Conservation (phyloP, 2,113 vertebrate species). For the Casuarius casuarius region DNA sequence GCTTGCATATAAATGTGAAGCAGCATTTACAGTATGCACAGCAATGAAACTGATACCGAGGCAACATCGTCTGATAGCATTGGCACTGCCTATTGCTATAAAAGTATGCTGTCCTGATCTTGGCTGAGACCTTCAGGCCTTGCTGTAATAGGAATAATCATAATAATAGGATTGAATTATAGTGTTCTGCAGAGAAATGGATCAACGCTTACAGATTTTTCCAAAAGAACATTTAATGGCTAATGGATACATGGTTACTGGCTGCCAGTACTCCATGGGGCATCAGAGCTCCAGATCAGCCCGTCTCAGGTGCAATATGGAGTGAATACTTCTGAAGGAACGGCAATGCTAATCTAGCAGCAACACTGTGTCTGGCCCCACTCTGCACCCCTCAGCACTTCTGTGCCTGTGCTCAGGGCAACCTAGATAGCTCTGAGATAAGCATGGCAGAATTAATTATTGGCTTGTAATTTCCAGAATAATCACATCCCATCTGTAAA, state of each 20-base stretch:
- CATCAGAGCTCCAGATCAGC: background rate
- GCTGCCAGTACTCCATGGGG: background rate
- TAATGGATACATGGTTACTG: background rate
- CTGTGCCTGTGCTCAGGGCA: background rate
- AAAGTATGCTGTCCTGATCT: background rate
- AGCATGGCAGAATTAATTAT: background rate
- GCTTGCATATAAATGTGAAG: background rate
- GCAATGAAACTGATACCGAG: background rate
- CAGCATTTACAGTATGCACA: background rate
- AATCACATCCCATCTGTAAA: background rate
- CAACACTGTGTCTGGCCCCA: background rate
- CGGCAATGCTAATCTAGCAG: rapidly evolving
- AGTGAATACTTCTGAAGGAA: background rate
- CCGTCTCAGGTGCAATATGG: background rate
- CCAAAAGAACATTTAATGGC: background rate
- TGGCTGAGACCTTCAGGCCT: constrained; percentile 11
- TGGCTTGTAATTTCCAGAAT: background rate
- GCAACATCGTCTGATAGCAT: background rate
- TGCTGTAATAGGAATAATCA: background rate
- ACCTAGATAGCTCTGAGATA: background rate
- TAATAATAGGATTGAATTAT: background rate
- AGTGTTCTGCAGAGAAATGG: background rate
- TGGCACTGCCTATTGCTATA: background rate
- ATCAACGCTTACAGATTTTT: background rate
- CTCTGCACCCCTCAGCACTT: background rate